phyloP scores from a whole-genome alignment of 2,113 vertebrate genomes.

The Telmatochromis sp. region DNA sequence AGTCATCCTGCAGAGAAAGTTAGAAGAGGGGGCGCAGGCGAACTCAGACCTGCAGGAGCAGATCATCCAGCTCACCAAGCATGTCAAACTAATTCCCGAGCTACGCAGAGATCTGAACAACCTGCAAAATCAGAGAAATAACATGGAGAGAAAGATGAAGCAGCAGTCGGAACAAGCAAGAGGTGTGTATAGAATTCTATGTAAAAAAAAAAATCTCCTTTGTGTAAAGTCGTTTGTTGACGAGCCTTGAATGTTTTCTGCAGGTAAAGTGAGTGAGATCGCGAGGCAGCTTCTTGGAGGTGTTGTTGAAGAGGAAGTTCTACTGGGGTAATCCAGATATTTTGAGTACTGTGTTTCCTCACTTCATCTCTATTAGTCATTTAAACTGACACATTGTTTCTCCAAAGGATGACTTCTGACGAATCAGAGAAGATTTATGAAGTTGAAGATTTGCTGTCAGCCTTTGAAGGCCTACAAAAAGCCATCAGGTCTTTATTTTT shows the following conservation, averaged over 20 bases:
- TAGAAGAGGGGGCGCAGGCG: slow-evolving; percentile 68
- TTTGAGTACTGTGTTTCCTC: neutral
- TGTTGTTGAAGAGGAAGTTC: slow-evolving; percentile 77
- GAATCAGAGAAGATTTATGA: slow-evolving; percentile 80
- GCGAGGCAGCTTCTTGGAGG: slow-evolving; percentile 82
- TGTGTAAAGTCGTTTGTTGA: neutral
- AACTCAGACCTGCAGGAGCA: slow-evolving; percentile 78
- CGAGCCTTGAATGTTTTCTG: neutral
- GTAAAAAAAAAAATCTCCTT: neutral
- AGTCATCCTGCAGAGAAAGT: slow-evolving; percentile 63
- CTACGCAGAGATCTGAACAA: slow-evolving; percentile 84
- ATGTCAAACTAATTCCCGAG: slow-evolving; percentile 83
- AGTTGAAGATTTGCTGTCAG: slow-evolving; percentile 80
- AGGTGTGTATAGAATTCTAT: slow-evolving; percentile 63
- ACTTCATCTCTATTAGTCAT: neutral
- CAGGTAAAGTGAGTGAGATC: slow-evolving; percentile 85
- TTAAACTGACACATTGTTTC: neutral
- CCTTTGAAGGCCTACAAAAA: slow-evolving; percentile 85
- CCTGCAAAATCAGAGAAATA: slow-evolving; percentile 79
- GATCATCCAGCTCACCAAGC: slow-evolving; percentile 77
- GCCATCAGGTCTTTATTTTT: slow-evolving; percentile 77
- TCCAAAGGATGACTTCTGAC: slow-evolving; percentile 73
- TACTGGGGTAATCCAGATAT: slow-evolving; percentile 67
- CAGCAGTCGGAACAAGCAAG: slow-evolving; percentile 80
- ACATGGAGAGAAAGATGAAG: slow-evolving; percentile 78